Percentiles rank a stretch among this genome's conserved stretches.
Evolutionary conservation across 64 coral and sea anemone genomes (phyloP).

Genomic region (Hydrozoanthus tunicans): DNA sequence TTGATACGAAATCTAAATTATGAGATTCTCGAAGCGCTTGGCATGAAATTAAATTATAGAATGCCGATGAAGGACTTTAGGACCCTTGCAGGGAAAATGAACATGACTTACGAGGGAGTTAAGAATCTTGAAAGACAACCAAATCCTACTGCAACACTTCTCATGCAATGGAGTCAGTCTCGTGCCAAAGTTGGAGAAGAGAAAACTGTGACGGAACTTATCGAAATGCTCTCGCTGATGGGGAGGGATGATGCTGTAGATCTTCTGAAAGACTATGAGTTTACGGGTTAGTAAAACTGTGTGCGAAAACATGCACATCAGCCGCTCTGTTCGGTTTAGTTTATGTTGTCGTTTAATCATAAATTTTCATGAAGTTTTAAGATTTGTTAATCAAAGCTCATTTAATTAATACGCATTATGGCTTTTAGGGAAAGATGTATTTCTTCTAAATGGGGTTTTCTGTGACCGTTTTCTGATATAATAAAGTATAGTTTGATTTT

Average conservation of each 20-base stretch:
- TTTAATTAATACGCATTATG: not conserved
- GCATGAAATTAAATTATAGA: slow-evolving; percentile 85
- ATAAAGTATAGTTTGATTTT: not conserved
- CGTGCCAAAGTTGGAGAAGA: slow-evolving; percentile 42
- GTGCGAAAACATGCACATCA: not conserved
- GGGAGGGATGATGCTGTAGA: slow-evolving; percentile 88
- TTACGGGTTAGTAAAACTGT: slow-evolving; percentile 67
- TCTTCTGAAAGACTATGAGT: slow-evolving; percentile 74
- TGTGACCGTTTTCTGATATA: not conserved
- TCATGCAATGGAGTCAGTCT: slow-evolving; percentile 69
- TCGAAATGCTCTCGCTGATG: slow-evolving; percentile 68
- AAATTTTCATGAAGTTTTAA: not conserved
- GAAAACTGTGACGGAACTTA: slow-evolving; percentile 74
- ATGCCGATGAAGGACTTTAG: slow-evolving; percentile 85
- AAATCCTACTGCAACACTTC: slow-evolving; percentile 68
- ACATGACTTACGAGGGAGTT: slow-evolving; percentile 67
- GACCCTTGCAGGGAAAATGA: slow-evolving; percentile 86
- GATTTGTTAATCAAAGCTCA: not conserved
- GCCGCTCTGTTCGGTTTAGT: not conserved
- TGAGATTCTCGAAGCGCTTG: slow-evolving; percentile 72
- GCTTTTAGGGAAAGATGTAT: not conserved
- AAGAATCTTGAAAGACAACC: slow-evolving; percentile 71
- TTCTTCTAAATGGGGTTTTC: not conserved
- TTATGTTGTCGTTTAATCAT: not conserved
- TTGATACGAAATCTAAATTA: slow-evolving; percentile 40